Percentiles rank a stretch among this genome's conserved stretches.
Evolutionary conservation across 2,888 invertebrate genomes (phyloP).

Genomic region (Rhabditoides inermis): DNA sequence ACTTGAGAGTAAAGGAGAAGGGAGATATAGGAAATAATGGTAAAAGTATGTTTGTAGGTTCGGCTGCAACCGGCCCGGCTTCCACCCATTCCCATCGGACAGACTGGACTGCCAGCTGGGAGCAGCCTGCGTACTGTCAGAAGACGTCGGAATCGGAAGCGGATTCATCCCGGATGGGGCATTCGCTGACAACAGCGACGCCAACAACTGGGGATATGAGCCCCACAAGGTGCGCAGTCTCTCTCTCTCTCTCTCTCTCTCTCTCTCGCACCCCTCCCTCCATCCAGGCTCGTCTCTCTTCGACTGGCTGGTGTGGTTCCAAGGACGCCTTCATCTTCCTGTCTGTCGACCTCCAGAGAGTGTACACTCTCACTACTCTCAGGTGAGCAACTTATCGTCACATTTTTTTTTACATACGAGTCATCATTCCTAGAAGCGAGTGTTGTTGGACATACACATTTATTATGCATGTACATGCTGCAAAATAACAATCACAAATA

Average conservation of each 20-base stretch:
- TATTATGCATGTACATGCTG: no score
- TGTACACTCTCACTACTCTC: constrained; percentile 5
- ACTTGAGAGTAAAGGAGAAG: no score
- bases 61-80: constrained; percentile 74
- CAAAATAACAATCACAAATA: no score
- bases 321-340: constrained; percentile 85
- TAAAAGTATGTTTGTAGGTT: no score
- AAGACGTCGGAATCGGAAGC: constrained; percentile 79
- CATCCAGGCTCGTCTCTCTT: constrained; percentile 38
- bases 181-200: constrained; percentile 72
- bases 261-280: background rate
- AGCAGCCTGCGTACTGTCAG: constrained; percentile 85
- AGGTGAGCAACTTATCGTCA: no score
- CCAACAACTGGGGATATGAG: constrained; percentile 60
- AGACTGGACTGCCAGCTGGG: constrained; percentile 57
- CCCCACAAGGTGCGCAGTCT: constrained; percentile 50
- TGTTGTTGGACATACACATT: no score
- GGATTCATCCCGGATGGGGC: constrained; percentile 87
- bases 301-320: constrained; percentile 63
- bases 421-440: no score
- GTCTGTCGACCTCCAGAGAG: constrained; percentile 80
- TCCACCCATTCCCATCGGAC: constrained; percentile 41
- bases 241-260: no score
- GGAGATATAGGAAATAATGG: no score
- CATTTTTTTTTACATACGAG: no score